Evolutionary conservation across 2,797 vertebrate species (phyloP).

Genomic region (Pteropus rufus): DNA sequence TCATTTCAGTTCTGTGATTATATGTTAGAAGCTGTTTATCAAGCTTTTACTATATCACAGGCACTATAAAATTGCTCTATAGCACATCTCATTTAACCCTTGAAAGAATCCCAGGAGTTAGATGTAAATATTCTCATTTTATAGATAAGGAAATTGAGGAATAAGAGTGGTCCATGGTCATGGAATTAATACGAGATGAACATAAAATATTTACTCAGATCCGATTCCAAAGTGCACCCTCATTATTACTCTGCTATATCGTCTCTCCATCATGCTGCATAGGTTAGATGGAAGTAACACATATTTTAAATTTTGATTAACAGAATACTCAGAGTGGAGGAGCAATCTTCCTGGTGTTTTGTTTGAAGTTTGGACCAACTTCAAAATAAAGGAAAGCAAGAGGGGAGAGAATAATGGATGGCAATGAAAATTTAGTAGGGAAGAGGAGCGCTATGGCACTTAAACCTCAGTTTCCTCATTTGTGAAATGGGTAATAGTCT

Average conservation of each 20-base stretch:
- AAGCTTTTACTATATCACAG: background rate
- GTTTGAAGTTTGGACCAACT: background rate
- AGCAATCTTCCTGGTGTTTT: background rate
- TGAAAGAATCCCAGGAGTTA: background rate
- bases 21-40: background rate
- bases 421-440: background rate
- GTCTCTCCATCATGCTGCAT: background rate
- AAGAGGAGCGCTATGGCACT: background rate
- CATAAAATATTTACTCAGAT: background rate
- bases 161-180: background rate
- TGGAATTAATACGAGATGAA: background rate
- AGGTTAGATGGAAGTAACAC: background rate
- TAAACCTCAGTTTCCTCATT: background rate
- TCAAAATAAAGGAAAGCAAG: background rate
- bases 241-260: background rate
- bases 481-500: background rate
- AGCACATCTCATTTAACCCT: background rate
- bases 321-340: background rate
- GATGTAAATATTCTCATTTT: background rate
- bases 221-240: background rate
- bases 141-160: background rate
- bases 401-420: background rate
- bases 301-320: background rate
- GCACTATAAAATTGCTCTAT: background rate
- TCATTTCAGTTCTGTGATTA: background rate